Conservation (phyloP, 2,113 vertebrate species). For the Aythya baeri region DNA sequence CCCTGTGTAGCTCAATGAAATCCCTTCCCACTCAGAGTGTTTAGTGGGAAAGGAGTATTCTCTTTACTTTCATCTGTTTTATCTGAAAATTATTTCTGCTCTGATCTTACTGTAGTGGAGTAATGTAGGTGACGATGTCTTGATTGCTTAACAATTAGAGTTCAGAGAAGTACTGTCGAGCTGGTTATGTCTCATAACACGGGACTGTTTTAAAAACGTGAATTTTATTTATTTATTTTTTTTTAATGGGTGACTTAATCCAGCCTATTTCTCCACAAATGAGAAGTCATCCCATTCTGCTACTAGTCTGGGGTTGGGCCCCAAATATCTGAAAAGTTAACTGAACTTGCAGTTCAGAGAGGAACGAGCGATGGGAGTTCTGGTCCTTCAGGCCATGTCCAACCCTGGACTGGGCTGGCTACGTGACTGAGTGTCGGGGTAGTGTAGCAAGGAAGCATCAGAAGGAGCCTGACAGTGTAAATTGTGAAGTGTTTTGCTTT, state of each 20-base stretch:
- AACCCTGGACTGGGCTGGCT: not conserved
- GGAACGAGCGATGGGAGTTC: not conserved
- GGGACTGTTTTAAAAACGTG: not conserved
- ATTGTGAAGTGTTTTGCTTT: not conserved
- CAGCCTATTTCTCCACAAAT: not conserved
- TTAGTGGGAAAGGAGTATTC: not conserved
- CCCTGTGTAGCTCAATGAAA: not conserved
- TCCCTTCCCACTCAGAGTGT: not conserved
- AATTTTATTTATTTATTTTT: not conserved
- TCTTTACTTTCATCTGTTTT: not conserved
- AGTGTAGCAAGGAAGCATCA: not conserved
- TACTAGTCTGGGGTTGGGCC: rapidly evolving
- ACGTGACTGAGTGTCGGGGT: not conserved
- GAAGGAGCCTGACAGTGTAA: not conserved
- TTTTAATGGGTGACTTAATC: not conserved
- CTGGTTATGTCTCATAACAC: not conserved
- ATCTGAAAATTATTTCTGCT: not conserved
- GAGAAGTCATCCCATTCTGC: not conserved
- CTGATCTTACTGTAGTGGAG: not conserved
- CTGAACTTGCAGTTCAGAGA: not conserved
- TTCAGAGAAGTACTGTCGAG: not conserved
- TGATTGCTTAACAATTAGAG: not conserved
- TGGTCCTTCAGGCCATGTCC: not conserved
- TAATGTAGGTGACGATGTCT: not conserved
- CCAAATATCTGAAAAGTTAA: not conserved